phyloP scores from a whole-genome alignment of 2,113 vertebrate genomes.

The Bos taurus region DNA sequence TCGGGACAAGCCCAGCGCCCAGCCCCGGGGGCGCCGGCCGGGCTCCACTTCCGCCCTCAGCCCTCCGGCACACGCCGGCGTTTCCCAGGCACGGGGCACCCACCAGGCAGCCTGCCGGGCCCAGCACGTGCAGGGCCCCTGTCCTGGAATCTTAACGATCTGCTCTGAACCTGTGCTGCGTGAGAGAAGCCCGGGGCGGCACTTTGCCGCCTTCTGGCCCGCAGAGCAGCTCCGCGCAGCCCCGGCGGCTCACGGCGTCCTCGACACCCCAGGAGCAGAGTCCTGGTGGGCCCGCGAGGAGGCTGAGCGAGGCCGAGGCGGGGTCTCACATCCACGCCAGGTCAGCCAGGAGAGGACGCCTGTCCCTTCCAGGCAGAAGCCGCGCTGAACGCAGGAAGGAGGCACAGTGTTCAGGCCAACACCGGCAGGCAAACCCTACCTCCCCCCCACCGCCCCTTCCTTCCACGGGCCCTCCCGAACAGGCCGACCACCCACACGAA shows the following conservation, averaged over 20 bases:
- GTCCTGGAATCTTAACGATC: background rate
- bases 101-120: background rate
- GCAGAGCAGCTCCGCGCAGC: background rate
- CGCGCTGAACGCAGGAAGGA: background rate
- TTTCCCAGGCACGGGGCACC: background rate
- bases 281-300: background rate
- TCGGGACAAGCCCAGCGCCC: background rate
- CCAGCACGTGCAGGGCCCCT: background rate
- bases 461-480: background rate
- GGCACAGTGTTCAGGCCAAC: background rate
- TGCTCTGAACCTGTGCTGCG: background rate
- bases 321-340: too few species aligned
- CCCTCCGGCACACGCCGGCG: background rate
- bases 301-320: background rate
- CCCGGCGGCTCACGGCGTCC: too few species aligned
- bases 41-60: background rate
- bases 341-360: background rate
- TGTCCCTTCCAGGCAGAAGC: too few species aligned
- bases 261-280: rapidly evolving
- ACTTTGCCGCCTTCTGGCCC: rapidly evolving
- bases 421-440: background rate
- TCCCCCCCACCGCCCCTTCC: too few species aligned
- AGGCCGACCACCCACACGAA: background rate
- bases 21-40: background rate
- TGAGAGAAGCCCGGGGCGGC: background rate